Evolutionary conservation across 2,113 vertebrate species (phyloP).

Genomic region (Myotis yumanensis): DNA sequence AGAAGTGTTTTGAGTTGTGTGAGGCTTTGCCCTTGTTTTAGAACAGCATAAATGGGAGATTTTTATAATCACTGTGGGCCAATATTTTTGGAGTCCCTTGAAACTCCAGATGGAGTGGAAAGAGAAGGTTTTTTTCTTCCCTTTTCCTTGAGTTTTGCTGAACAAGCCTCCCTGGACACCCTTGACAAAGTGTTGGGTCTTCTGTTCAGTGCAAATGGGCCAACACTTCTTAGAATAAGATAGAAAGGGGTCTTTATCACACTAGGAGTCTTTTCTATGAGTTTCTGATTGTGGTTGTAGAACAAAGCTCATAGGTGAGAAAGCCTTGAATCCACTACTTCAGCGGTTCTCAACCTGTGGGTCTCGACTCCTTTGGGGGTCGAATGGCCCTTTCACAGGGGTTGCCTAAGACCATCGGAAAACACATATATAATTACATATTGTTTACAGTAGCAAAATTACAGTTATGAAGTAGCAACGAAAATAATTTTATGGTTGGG

Average conservation of each 20-base stretch:
- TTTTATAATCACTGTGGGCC: conserved; percentile 67
- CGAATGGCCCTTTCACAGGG: no score
- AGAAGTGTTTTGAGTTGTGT: conserved; percentile 39
- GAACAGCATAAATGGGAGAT: conserved; percentile 26
- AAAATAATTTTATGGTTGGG: no score
- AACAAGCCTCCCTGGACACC: conserved; percentile 5
- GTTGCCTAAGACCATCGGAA: no score
- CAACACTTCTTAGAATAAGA: not conserved
- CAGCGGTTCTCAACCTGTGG: no score
- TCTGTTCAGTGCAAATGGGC: not conserved
- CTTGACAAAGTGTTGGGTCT: conserved; percentile 29
- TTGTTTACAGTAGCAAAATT: no score
- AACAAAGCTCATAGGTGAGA: not conserved
- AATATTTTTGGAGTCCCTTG: conserved; percentile 52
- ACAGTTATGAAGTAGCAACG: no score
- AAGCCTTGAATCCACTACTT: not conserved
- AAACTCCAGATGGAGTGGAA: conserved; percentile 66
- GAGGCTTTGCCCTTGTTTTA: conserved; percentile 45
- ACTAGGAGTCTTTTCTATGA: not conserved
- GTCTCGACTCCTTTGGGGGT: no score
- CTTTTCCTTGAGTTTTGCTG: conserved; percentile 36
- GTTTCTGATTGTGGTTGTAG: not conserved
- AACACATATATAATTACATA: no score
- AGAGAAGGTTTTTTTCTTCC: conserved; percentile 9
- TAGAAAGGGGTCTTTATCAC: not conserved